Evolutionary conservation across 2,113 vertebrate genomes (phyloP).

Genomic region (Chionomys nivalis): DNA sequence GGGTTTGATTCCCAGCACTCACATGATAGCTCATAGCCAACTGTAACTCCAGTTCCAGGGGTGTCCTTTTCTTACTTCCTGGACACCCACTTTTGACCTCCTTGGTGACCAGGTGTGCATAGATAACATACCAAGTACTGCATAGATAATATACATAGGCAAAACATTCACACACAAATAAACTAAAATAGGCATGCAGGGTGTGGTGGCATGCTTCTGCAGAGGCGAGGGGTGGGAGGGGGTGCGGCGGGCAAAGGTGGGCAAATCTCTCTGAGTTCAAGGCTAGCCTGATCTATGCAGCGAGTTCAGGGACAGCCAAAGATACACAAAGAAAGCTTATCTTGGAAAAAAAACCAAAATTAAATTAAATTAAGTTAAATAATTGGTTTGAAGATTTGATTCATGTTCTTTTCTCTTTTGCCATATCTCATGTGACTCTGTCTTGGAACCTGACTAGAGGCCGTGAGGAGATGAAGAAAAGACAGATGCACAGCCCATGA

Average conservation of each 20-base stretch:
- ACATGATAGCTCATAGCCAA: too few relatives aligned
- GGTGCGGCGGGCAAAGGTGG: too few relatives aligned
- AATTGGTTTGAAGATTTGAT: neutral
- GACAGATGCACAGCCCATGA: neutral
- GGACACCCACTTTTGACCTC: neutral
- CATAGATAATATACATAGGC: neutral
- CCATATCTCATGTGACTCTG: neutral
- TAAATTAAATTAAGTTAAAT: too few relatives aligned
- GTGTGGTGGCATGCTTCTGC: too few relatives aligned
- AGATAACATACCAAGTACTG: neutral
- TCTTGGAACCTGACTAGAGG: neutral
- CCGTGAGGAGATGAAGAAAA: neutral
- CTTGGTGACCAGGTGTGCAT: neutral
- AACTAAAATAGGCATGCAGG: neutral
- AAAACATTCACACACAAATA: neutral
- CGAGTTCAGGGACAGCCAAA: too few relatives aligned
- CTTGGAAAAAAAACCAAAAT: too few relatives aligned
- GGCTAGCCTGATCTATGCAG: too few relatives aligned
- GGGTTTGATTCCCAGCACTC: too few relatives aligned
- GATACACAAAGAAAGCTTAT: too few relatives aligned
- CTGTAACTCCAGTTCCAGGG: neutral
- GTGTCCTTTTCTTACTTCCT: neutral
- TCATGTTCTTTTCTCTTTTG: neutral
- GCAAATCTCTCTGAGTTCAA: too few relatives aligned
- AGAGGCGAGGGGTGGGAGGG: too few relatives aligned